Evolutionary conservation across 2,888 invertebrate species (phyloP).

Genomic region (Tipula lateralis): DNA sequence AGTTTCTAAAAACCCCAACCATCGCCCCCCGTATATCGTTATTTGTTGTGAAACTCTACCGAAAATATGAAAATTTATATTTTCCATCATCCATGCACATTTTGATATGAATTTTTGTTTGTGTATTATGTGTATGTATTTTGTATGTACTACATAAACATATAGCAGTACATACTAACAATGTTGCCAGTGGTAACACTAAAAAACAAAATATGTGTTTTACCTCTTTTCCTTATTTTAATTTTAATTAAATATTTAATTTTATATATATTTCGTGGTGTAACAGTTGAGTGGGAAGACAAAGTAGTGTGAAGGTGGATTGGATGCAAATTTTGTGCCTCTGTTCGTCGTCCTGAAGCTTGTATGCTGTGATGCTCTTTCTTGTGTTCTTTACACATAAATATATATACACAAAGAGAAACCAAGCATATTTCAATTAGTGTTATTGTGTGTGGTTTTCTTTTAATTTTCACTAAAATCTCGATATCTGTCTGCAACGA

Average conservation of each 20-base stretch:
- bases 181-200: slow-evolving; percentile 19
- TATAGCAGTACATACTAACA: not conserved
- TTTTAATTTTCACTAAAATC: not conserved
- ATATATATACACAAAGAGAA: too few relatives aligned
- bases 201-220: not conserved
- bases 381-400: not conserved
- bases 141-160: too few relatives aligned
- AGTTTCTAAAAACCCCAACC: not conserved
- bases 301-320: not conserved
- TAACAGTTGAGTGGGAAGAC: not conserved
- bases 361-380: not conserved
- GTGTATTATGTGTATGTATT: not conserved
- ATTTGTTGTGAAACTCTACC: not conserved
- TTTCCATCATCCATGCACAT: not conserved
- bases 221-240: slow-evolving; percentile 9
- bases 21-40: not conserved
- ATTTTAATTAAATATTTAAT: slow-evolving; percentile 19
- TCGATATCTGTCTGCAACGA: not conserved
- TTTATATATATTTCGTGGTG: not conserved
- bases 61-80: not conserved
- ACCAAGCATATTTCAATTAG: not conserved
- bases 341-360: not conserved
- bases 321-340: not conserved
- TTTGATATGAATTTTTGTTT: not conserved
- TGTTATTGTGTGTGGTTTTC: not conserved